Evolutionary conservation across 2,888 invertebrate species (phyloP), one percentile per base, ranked within the genome.

Genomic region (Lamellibrachia satsuma): DNA sequence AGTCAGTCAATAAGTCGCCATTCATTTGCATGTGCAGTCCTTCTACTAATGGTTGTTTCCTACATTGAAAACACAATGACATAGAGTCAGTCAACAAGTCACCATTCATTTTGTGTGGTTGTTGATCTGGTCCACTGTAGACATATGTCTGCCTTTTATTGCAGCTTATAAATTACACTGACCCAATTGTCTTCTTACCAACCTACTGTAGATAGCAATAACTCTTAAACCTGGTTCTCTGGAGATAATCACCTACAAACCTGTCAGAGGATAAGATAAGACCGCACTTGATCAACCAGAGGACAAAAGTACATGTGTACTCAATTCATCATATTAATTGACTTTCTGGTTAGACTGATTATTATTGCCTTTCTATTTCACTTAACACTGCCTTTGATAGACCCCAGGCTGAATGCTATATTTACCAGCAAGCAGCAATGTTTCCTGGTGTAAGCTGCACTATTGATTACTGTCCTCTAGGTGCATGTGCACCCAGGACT

Each of bases 261-360:
- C 22, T 75, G 75, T 75, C 60, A 11, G 75, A 75, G 75, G 75
- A 75, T 75, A 75, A 75, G 75, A 75, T 75, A n/a, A 75, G 75
- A 75, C 22, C n/a, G 75, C 75, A 75, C 75, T 39, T 6, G 75
- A 75, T 75, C 22, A 75, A 75, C 75, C 11, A 3, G n/a, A 75
- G 75, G 22, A 4, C 15, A 75, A 75, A 75, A 75, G 75, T 75
- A 22, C 75, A 75, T 6, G 75, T 75, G 75, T 75, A 75, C 75
- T 75, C n/a, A n/a, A 22, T 22, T 11, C 22, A 0, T 75, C 15
- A 22, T 75, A 22, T 75, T 6, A 75, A 75, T 4, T 11, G 75
- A 15, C 15, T 22, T n/a, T 22, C 6, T 75, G 15, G 75, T 75
- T 22, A 75, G 6, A n/a, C 15, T 75, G 75, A 75, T 22, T 75